A percentile compares a stretch with the other conserved stretches of the same genome.
Evolutionary conservation across 1,140 invertebrate species (phyloP).

Genomic region (Nylanderia fulva): DNA sequence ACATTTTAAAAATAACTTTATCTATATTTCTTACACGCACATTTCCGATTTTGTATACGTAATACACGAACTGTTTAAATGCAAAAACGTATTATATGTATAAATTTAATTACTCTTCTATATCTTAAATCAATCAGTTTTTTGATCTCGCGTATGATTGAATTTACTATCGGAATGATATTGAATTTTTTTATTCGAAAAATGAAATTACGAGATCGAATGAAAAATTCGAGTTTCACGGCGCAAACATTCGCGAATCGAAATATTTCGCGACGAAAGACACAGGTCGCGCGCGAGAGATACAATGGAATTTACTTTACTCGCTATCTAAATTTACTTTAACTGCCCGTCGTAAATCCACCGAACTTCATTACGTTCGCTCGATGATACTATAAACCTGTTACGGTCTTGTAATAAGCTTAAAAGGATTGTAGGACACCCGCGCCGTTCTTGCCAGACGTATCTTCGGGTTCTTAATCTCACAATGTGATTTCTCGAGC

Average conservation of each 20-base stretch:
- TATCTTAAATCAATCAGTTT: not conserved
- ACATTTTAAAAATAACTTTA: not conserved
- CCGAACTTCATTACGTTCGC: slow-evolving; percentile 56
- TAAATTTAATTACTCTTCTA: not conserved
- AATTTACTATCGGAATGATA: not conserved
- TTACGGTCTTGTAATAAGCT: slow-evolving; percentile 68
- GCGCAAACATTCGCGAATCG: not conserved
- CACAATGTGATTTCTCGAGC: slow-evolving; percentile 29
- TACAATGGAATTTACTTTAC: slow-evolving; percentile 52
- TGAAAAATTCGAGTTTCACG: slow-evolving; percentile 9
- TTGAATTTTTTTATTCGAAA: not conserved
- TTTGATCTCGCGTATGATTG: not conserved
- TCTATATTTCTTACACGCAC: not conserved
- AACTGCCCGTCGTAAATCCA: slow-evolving; percentile 53
- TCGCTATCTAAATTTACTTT: slow-evolving; percentile 42
- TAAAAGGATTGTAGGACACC: slow-evolving; percentile 64
- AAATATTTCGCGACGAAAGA: slow-evolving; percentile 27
- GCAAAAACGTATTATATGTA: too few relatives aligned
- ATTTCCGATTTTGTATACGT: not conserved
- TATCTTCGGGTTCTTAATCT: slow-evolving; percentile 20
- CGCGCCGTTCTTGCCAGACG: slow-evolving; percentile 29
- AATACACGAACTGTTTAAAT: not conserved
- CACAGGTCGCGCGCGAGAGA: not conserved
- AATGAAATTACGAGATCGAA: slow-evolving; percentile 14
- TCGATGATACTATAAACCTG: slow-evolving; percentile 63